Percentiles rank a stretch among this genome's conserved stretches.
Evolutionary conservation across 1,140 invertebrate species (phyloP).

Genomic region (Atta cephalotes): DNA sequence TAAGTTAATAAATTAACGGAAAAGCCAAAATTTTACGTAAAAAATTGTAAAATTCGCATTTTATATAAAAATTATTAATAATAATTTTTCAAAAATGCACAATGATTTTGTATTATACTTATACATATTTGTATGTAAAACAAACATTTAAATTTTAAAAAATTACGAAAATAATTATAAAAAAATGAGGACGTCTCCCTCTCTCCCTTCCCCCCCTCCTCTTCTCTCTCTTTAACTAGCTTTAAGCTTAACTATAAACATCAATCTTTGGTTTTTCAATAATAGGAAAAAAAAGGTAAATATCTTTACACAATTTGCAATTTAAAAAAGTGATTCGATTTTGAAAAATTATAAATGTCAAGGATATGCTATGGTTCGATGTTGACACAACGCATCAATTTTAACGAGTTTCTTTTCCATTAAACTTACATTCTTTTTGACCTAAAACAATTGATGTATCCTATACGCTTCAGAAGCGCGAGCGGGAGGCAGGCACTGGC

Average conservation of each 20-base stretch:
- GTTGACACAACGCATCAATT: background rate
- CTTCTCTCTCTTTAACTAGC: too few species aligned
- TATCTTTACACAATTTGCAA: background rate
- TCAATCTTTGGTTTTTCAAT: background rate
- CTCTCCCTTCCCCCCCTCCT: too few species aligned
- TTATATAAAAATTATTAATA: background rate
- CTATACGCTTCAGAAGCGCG: background rate
- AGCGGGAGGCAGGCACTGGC: background rate
- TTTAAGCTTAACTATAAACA: too few species aligned
- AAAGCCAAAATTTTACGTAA: too few species aligned
- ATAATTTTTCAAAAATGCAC: background rate
- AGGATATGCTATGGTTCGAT: background rate
- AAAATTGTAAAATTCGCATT: background rate
- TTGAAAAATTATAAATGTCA: slow-evolving; percentile 4
- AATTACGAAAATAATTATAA: background rate
- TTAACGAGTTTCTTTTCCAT: background rate
- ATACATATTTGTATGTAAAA: background rate
- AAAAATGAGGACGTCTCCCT: background rate
- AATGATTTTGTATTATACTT: background rate
- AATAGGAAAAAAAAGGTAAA: background rate
- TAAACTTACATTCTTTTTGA: background rate
- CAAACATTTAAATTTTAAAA: slow-evolving; percentile 1
- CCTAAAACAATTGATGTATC: background rate
- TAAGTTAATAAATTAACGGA: background rate
- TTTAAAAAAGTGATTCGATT: background rate